Evolutionary conservation across 2,797 vertebrate species (phyloP).

Genomic region (Phyllotis vaccarum): DNA sequence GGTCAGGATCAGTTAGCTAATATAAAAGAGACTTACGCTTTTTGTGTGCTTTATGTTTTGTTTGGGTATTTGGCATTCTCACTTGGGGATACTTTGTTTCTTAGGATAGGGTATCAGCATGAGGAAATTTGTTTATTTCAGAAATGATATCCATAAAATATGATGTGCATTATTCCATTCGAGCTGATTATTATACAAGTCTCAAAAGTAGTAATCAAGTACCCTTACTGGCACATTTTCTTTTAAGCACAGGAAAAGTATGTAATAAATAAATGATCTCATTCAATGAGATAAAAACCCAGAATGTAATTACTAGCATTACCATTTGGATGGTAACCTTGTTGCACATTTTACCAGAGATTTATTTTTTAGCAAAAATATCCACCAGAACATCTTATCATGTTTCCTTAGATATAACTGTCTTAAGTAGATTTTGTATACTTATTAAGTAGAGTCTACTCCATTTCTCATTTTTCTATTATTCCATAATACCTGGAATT

Average conservation of each 20-base stretch:
- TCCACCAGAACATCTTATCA: background rate
- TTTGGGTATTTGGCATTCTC: background rate
- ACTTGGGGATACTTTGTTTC: background rate
- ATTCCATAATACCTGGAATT: background rate
- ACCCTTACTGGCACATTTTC: background rate
- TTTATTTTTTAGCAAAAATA: constrained; percentile 47
- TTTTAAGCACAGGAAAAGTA: background rate
- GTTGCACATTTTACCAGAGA: background rate
- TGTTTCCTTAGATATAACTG: background rate
- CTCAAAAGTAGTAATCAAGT: background rate
- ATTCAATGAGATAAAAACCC: constrained; percentile 23
- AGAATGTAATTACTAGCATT: constrained; percentile 44
- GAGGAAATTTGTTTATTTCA: background rate
- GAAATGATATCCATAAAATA: background rate
- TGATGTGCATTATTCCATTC: background rate
- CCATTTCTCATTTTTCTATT: constrained; percentile 1
- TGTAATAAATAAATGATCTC: background rate
- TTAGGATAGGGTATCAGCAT: background rate
- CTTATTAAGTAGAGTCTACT: constrained; percentile 6
- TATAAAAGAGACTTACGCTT: fast-evolving
- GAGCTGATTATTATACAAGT: background rate
- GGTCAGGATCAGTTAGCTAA: background rate
- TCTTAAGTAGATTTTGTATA: background rate
- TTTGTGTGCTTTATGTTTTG: background rate
- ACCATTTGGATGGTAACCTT: constrained; percentile 35